Base-by-base conservation (phyloP, 2,113 vertebrate genomes). In the Callorhinus ursinus region DNA sequence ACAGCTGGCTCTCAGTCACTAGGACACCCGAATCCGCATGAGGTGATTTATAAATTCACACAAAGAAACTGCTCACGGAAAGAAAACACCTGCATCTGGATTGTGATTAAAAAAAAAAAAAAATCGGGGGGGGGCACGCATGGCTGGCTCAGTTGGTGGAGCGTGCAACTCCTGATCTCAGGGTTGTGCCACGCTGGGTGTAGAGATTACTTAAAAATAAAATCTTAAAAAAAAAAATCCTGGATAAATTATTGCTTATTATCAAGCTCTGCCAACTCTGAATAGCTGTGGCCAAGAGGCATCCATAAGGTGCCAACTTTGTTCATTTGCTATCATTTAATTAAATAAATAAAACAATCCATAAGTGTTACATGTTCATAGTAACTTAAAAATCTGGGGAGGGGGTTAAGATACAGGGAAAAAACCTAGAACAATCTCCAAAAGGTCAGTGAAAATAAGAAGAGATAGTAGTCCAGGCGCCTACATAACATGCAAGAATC, bases 81-180 rank as follows among this genome's bases (percentile, higher is more conserved):
- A 77, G 74, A 81, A 95, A 97, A 96, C 96, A 97, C 74, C 96
- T 96, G 95, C 53, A 87, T 42, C 67, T 95, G 36, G 61, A 76
- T 13, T 72, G 69, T 51, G 72, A 69, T 51, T 61, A 42, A 92
- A 95, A 93, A 49, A 0, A 55, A 63, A 19, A 18, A 67, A 33
- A 28, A 55, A 18, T 18, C 16, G 7, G 18, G 18, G 5, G 19
- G 55, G 67, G 53, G 51, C 36, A 21, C 1, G 33, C 31, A 26
- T 49, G 42, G 74, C 42, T 77, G 74, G 15, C 42, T 49, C 42
- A 14, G 39, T 22, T 24, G 26, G 42, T 15, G 39, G 46, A 77
- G 4, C 0, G 15, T 31, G 42, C 15, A 16, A 49, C 42, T 77
- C 14, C 26, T 77, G 74, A 77, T 49, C 42, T 77, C 1, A 0